Percentiles rank a stretch among this genome's conserved stretches.
Conservation (phyloP, 30 jellyfish, hydroid and myxozoan species). For the Turritopsis dohrnii region DNA sequence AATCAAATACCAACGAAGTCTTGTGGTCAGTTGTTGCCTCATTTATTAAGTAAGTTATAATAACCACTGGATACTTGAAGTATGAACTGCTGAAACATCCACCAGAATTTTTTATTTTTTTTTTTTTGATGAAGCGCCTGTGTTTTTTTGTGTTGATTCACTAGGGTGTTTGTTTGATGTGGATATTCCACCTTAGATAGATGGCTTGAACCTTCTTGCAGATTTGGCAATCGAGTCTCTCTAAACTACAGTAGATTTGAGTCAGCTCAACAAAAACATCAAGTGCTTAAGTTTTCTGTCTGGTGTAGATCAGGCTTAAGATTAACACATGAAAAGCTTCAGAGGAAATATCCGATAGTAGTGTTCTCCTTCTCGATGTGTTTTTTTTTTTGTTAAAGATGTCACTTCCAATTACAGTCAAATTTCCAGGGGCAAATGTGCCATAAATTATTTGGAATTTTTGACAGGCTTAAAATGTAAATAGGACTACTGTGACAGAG, state of each 20-base stretch:
- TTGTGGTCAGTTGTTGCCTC: conserved; percentile 99
- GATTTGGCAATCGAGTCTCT: not conserved
- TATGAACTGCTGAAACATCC: not conserved
- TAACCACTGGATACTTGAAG: not conserved
- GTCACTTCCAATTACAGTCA: not conserved
- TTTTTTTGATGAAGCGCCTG: not conserved
- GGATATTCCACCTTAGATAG: not conserved
- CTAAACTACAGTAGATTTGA: too few relatives aligned
- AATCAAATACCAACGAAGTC: conserved; percentile 81
- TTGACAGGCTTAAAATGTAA: not conserved
- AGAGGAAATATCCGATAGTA: too few relatives aligned
- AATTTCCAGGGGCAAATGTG: not conserved
- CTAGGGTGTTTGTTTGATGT: not conserved
- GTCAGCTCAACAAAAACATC: too few relatives aligned
- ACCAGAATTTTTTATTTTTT: not conserved
- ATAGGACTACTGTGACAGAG: not conserved
- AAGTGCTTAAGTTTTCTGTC: too few relatives aligned
- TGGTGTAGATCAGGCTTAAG: too few relatives aligned
- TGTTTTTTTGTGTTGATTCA: not conserved
- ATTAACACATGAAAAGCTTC: too few relatives aligned
- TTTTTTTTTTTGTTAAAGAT: too few relatives aligned
- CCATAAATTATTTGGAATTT: not conserved
- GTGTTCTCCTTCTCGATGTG: not conserved
- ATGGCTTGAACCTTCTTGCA: not conserved
- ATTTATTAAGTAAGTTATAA: conserved; percentile 50